Evolutionary conservation across 2,797 vertebrate species (phyloP).

Genomic region (Crenichthys baileyi): DNA sequence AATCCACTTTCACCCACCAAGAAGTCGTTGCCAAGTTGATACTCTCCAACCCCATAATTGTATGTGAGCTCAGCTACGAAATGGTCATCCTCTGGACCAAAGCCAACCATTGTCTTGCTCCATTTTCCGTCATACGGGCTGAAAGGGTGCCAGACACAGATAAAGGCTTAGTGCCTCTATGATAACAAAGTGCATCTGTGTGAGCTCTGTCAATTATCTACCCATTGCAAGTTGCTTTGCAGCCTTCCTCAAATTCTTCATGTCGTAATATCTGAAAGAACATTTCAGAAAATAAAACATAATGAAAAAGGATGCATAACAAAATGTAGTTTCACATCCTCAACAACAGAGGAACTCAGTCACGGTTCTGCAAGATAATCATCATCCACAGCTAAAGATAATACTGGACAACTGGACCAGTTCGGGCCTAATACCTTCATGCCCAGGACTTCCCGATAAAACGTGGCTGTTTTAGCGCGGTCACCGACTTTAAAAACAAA

Average conservation of each 20-base stretch:
- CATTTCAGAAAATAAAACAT: neutral
- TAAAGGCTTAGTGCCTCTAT: neutral
- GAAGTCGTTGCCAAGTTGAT: constrained; percentile 93
- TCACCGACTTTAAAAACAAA: constrained; percentile 97
- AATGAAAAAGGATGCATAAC: no score
- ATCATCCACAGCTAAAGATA: neutral
- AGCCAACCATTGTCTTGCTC: constrained; percentile 99
- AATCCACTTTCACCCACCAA: constrained; percentile 80
- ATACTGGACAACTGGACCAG: neutral
- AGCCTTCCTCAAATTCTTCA: constrained; percentile 97
- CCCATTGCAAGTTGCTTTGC: constrained; percentile 96
- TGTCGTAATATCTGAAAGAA: constrained; percentile 85
- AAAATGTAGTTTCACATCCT: neutral
- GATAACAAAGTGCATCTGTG: constrained; percentile 31
- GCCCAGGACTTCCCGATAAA: constrained; percentile 92
- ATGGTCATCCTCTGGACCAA: constrained; percentile 91
- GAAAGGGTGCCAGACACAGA: constrained; percentile 8
- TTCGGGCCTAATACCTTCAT: constrained; percentile 84
- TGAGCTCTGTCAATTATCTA: constrained; percentile 51
- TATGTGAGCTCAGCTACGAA: constrained; percentile 97
- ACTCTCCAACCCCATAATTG: constrained; percentile 94
- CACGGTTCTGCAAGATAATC: constrained; percentile 16
- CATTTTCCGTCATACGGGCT: constrained; percentile 98
- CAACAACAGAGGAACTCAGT: neutral
- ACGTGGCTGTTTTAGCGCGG: constrained; percentile 82